Conservation (phyloP, 2,797 vertebrate species). For the Lacerta viridis region DNA sequence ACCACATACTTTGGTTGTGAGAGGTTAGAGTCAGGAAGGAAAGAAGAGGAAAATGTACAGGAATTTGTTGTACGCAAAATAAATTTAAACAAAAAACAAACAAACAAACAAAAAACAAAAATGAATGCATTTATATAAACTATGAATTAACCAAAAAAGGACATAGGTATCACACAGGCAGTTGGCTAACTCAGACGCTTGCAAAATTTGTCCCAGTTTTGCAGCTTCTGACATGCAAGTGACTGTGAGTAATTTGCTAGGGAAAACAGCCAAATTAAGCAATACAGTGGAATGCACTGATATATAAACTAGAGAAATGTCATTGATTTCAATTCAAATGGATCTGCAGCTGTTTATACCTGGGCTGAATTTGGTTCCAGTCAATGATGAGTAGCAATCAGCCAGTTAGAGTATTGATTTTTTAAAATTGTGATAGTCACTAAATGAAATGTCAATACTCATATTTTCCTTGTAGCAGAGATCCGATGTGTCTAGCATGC, state of each 20-base stretch:
- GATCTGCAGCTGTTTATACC: constrained; percentile 2
- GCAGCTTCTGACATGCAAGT: not conserved
- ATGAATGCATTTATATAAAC: too few species aligned
- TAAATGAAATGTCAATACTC: constrained; percentile 49
- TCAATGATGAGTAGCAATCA: constrained; percentile 30
- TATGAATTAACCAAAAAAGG: too few species aligned
- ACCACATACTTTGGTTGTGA: too few species aligned
- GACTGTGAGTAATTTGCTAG: not conserved
- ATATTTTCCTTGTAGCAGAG: constrained; percentile 19
- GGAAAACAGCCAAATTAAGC: not conserved
- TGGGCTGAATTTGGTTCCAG: constrained; percentile 7
- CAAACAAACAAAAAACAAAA: too few species aligned
- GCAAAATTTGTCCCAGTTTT: not conserved
- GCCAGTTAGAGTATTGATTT: constrained; percentile 37
- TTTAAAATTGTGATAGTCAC: constrained; percentile 14
- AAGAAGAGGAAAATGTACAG: too few species aligned
- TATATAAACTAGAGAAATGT: not conserved
- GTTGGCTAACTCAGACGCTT: not conserved
- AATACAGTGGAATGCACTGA: not conserved
- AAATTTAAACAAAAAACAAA: too few species aligned
- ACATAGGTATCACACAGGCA: not conserved
- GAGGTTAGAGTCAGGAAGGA: too few species aligned
- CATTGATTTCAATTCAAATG: constrained; percentile 8
- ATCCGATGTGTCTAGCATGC: constrained; percentile 1
- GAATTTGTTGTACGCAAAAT: too few species aligned